Evolutionary conservation across 2,888 invertebrate species (phyloP), one percentile per base, ranked within the genome.

Genomic region (Leptura quadrifasciata): DNA sequence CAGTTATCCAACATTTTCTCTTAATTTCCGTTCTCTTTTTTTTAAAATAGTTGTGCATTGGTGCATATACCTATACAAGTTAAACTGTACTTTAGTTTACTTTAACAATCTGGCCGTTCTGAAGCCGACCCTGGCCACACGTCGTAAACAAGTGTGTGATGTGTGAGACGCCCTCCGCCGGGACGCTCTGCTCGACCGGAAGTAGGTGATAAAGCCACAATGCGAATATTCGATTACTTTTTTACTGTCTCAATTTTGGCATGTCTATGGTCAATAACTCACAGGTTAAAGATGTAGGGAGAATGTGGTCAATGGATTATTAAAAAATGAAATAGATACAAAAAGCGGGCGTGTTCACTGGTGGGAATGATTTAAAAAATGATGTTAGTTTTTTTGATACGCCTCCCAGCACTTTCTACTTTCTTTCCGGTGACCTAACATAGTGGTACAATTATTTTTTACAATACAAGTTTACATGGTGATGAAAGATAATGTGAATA

Each of bases 181-280:
- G 79, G 79, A 80, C 79, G 81, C 80, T 82, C 81, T 82, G 82
- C 69, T 83, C 75, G 84, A 84, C 85, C 84, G 85, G 85, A 85
- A 85, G 80, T 83, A 72, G 70, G 80, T 80, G 85, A 85, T 85
- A 85, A 85, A 83, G 78, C 77, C 79, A 85, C 84, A 85, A 85
- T 83, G 84, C 83, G 84, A 85, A 85, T 85, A 84, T 84, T 80
- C 84, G 84, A 85, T 85, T 85, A 85, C 84, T 82, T 85, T 85
- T 84, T 85, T 84, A 70, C 70, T 73, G 71, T 61, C 72, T 75
- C 73, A 75, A 65, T 74, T 68, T 70, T 64, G 75, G 71, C 76
- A 69, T 69, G 74, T 68, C 78, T 79, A 31, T 67, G 67, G 68
- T 52, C 73, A 70, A 79, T 79, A 79, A 76, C 31, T 79, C 69